A percentile compares a stretch with the other conserved stretches of the same genome.
Conservation (phyloP, 2,113 vertebrate species). For the Pangasianodon gigas region DNA sequence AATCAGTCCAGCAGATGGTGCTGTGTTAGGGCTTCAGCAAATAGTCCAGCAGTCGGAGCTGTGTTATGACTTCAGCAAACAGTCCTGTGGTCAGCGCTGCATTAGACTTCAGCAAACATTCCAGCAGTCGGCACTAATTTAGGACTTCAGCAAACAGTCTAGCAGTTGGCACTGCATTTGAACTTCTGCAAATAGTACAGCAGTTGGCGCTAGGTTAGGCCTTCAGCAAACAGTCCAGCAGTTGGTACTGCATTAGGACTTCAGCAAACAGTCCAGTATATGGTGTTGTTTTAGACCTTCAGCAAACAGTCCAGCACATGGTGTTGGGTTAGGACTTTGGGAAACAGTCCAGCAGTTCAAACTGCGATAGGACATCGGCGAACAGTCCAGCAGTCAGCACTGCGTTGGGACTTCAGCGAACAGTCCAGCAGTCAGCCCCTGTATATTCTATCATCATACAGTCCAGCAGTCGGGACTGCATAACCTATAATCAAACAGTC, state of each 20-base stretch:
- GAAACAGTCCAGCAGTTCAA: not conserved
- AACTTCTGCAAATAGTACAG: not conserved
- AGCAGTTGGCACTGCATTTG: not conserved
- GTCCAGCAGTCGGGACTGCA: not conserved
- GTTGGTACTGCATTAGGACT: not conserved
- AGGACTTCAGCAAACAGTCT: not conserved
- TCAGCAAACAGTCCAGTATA: not conserved
- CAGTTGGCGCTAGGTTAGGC: no score
- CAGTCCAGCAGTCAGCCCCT: not conserved
- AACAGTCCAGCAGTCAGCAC: no score
- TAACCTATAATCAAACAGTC: no score
- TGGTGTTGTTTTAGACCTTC: not conserved
- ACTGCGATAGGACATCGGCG: not conserved
- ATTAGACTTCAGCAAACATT: not conserved
- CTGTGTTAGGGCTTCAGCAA: not conserved
- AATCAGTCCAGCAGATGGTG: not conserved
- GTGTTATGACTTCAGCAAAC: not conserved
- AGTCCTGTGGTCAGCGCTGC: no score
- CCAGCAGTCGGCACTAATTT: not conserved
- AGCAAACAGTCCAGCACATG: not conserved
- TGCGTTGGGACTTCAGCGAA: not conserved
- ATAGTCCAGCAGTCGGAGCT: no score
- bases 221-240: not conserved
- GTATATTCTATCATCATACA: no score
- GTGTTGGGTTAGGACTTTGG: not conserved